phyloP scores from a whole-genome alignment of 1,140 invertebrate species.

The Druon quercuslanigerum region DNA sequence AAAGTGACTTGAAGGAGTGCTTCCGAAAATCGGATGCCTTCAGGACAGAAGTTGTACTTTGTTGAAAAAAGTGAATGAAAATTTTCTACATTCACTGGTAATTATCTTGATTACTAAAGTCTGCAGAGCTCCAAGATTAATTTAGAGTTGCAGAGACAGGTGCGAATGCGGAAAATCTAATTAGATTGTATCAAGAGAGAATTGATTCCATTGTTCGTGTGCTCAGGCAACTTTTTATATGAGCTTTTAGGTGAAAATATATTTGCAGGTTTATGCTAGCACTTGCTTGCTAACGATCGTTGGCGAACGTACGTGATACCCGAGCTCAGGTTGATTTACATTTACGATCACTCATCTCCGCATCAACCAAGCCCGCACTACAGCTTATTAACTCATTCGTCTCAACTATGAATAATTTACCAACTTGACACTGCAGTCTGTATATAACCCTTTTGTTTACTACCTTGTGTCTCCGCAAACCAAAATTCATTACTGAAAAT shows the following conservation, averaged over 20 bases:
- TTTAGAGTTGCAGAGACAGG: background rate
- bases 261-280: constrained; percentile 18
- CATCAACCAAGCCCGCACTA: constrained; percentile 45
- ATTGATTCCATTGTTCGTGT: background rate
- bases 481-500: background rate
- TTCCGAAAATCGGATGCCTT: too few relatives aligned
- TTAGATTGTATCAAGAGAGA: background rate
- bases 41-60: too few relatives aligned
- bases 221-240: background rate
- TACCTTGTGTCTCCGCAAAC: background rate
- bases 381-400: constrained; percentile 65
- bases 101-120: too few relatives aligned
- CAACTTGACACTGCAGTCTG: constrained; percentile 47
- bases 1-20: too few relatives aligned
- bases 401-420: constrained; percentile 48
- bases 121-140: too few relatives aligned
- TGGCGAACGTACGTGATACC: constrained; percentile 34
- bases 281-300: constrained; percentile 1
- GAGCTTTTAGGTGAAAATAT: constrained; percentile 15
- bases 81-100: too few relatives aligned
- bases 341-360: constrained; percentile 62
- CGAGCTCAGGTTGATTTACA: constrained; percentile 58
- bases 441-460: background rate
- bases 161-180: background rate
- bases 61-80: too few relatives aligned